Evolutionary conservation across 2,797 vertebrate genomes (phyloP), one percentile per base, ranked within the genome.

Genomic region (Bradypodion ventrale): DNA sequence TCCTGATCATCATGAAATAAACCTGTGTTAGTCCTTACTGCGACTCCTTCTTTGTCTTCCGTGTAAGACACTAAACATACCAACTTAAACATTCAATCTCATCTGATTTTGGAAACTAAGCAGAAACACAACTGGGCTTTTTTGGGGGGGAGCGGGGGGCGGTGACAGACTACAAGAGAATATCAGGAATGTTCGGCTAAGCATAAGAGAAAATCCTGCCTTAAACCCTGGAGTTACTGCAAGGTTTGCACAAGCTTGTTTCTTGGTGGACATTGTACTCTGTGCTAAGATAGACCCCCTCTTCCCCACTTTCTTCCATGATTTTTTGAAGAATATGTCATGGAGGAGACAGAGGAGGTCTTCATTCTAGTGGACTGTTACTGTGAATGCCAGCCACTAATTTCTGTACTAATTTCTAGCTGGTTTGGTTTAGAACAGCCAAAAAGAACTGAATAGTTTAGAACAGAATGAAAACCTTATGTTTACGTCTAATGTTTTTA

Each of bases 351-450:
- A 19, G 13, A 6, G 66, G 32, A 68, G 66, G 25, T 70, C 40
- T 37, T 70, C 9, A 40, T 25, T 12, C 25, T 40, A 42, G 6
- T 70, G 37, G 9, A 29, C 23, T 32, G n/a, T 21, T 72, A 44
- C 32, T 52, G 42, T 46, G 35, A 75, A 44, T 62, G 40, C 32
- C 72, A 65, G n/a, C 44, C 8, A 52, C 42, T 13, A 21, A 32
- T 63, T 65, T 74, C 15, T 23, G 80, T 25, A 72, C 27, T 44
- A 60, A 1, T 0, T 83, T 80, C 56, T 72, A 75, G 65, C 82
- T 82, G 82, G 83, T 86, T 63, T 1, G 0, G 7, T 86, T 85
- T 83, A 69, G 52, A 72, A 91, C 32, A 37, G 82, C 1, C 15
- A 32, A n/a, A 1, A 35, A 79, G 72, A 87, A n/a, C 42, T 2